phyloP scores from a whole-genome alignment of 2,888 invertebrate species.

The Morpho achilles region DNA sequence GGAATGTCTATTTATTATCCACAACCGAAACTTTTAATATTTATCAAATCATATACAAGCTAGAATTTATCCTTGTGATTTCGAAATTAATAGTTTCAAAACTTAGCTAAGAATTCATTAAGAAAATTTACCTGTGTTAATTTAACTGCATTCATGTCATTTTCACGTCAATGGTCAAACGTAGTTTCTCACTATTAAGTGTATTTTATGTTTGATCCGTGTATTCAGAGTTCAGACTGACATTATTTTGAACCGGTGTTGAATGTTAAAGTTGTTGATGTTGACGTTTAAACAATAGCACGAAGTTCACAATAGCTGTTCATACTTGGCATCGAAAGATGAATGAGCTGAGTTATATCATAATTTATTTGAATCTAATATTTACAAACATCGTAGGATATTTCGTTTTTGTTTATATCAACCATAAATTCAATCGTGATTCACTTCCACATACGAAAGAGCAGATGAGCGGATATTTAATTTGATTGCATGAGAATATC shows the following conservation, averaged over 20 bases:
- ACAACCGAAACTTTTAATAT: no score
- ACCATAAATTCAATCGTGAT: conserved; percentile 1
- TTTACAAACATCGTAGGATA: conserved; percentile 49
- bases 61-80: no score
- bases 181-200: background rate
- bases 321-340: background rate
- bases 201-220: background rate
- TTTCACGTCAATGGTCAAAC: background rate
- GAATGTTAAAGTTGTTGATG: background rate
- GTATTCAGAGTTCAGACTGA: background rate
- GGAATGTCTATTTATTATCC: no score
- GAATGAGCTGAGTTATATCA: conserved; percentile 34
- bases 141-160: background rate
- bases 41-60: no score
- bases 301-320: conserved; percentile 14
- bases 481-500: no score
- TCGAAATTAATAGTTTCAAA: no score
- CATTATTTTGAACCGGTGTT: conserved; percentile 3
- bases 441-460: background rate
- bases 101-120: no score
- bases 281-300: conserved; percentile 7
- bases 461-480: no score
- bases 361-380: conserved; percentile 34
- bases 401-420: conserved; percentile 36
- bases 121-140: no score